A percentile compares a stretch with the other conserved stretches of the same genome.
Conservation (phyloP, 2,888 invertebrate species). For the Phytoseiulus persimilis region DNA sequence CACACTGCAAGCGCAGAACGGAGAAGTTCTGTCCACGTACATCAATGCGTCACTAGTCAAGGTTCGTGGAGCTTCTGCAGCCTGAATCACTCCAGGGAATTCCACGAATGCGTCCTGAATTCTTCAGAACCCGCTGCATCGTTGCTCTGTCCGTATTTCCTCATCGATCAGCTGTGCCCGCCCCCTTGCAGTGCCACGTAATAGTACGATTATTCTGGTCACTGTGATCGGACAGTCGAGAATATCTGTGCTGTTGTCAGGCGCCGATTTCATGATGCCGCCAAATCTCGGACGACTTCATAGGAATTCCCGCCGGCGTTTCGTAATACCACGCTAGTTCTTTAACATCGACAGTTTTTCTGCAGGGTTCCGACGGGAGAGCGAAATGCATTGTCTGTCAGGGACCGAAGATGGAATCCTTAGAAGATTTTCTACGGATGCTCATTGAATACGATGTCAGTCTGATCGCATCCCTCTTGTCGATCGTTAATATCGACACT, state of each 20-base stretch:
- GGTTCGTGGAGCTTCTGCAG: not conserved
- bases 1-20: not conserved
- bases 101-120: not conserved
- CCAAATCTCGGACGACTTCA: not conserved
- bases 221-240: not conserved
- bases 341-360: not conserved
- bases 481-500: conserved; percentile 13
- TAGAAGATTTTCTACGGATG: conserved; percentile 29
- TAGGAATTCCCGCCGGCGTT: not conserved
- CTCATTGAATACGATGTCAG: conserved; percentile 28
- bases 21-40: conserved; percentile 10
- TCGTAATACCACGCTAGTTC: not conserved
- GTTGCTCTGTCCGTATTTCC: not conserved
- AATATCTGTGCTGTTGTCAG: not conserved
- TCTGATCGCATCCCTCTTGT: conserved; percentile 7
- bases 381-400: conserved; percentile 13
- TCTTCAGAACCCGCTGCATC: not conserved
- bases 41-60: conserved; percentile 30
- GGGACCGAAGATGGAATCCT: conserved; percentile 15
- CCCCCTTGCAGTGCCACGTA: not conserved
- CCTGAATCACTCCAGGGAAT: not conserved
- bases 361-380: conserved; percentile 5
- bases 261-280: not conserved
- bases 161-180: not conserved
- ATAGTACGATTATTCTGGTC: not conserved